A percentile compares a stretch with the other conserved stretches of the same genome.
Evolutionary conservation across 2,113 vertebrate genomes (phyloP).

Genomic region (Alectura lathami): DNA sequence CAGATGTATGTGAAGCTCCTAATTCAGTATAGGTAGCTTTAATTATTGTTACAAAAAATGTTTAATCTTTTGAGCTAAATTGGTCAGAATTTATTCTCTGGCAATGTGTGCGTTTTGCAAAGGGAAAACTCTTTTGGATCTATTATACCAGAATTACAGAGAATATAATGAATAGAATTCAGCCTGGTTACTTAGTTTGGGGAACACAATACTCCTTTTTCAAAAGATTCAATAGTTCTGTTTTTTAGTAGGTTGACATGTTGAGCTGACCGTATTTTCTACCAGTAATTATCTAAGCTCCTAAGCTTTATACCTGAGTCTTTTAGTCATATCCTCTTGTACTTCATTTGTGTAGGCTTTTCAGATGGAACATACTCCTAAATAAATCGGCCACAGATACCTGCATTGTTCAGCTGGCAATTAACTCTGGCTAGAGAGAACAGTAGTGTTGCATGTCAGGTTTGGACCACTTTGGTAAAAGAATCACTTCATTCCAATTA

Average conservation of each 20-base stretch:
- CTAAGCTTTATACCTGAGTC: neutral
- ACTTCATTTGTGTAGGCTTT: neutral
- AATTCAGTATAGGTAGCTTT: neutral
- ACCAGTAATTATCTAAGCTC: neutral
- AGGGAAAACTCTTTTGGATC: neutral
- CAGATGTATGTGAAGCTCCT: neutral
- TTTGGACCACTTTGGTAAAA: slow-evolving; percentile 2
- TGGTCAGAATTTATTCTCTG: neutral
- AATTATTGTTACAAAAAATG: neutral
- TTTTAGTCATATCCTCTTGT: slow-evolving; percentile 25
- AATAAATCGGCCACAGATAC: slow-evolving; percentile 22
- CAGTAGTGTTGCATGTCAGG: neutral
- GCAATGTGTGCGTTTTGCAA: neutral
- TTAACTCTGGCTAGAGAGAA: neutral
- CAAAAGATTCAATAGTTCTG: neutral
- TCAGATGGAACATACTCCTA: slow-evolving; percentile 11
- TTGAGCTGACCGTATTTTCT: neutral
- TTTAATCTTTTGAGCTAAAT: neutral
- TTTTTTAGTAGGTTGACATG: neutral
- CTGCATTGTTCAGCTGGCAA: slow-evolving; percentile 15
- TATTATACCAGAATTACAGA: neutral
- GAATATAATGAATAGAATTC: neutral
- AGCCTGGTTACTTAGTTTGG: neutral
- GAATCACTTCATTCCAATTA: neutral
- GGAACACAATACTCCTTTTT: neutral